Conservation (phyloP, 2,113 vertebrate species). For the Salvelinus fontinalis region DNA sequence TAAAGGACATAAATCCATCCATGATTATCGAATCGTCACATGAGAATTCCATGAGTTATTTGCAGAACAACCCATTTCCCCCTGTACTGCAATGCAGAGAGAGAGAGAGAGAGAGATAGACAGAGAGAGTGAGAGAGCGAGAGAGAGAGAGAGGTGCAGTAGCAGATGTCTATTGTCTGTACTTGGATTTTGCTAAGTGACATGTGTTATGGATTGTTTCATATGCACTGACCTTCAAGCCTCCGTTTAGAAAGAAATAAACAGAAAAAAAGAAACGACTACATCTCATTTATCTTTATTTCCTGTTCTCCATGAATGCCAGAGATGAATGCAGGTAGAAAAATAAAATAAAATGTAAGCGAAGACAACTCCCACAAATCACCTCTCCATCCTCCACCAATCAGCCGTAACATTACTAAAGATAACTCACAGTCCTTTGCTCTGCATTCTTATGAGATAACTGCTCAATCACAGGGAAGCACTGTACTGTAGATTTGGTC, state of each 20-base stretch:
- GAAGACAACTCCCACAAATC: conserved; percentile 42
- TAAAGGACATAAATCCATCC: conserved; percentile 32
- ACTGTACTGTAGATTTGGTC: no score
- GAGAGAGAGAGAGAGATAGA: not conserved
- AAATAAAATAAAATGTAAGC: no score
- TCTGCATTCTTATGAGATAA: conserved; percentile 37
- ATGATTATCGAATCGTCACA: conserved; percentile 62
- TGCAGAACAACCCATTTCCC: conserved; percentile 12
- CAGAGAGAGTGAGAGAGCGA: not conserved
- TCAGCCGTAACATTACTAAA: conserved; percentile 53
- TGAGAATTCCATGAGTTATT: conserved; percentile 40
- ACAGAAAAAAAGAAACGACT: conserved; percentile 43
- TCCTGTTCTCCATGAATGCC: conserved; percentile 32
- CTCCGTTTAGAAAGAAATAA: conserved; percentile 64
- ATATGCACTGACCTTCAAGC: conserved; percentile 79
- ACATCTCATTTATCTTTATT: conserved; percentile 43
- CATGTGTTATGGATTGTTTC: conserved; percentile 76
- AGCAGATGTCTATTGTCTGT: conserved; percentile 64
- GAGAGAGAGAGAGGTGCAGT: conserved; percentile 10
- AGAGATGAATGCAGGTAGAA: conserved; percentile 3
- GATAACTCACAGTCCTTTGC: conserved; percentile 41
- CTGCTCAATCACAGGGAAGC: no score
- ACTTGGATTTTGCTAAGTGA: conserved; percentile 69
- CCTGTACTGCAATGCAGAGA: not conserved
- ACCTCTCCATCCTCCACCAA: conserved; percentile 40